phyloP scores from a whole-genome alignment of 2,888 invertebrate species.

The Saturnia pavonia region DNA sequence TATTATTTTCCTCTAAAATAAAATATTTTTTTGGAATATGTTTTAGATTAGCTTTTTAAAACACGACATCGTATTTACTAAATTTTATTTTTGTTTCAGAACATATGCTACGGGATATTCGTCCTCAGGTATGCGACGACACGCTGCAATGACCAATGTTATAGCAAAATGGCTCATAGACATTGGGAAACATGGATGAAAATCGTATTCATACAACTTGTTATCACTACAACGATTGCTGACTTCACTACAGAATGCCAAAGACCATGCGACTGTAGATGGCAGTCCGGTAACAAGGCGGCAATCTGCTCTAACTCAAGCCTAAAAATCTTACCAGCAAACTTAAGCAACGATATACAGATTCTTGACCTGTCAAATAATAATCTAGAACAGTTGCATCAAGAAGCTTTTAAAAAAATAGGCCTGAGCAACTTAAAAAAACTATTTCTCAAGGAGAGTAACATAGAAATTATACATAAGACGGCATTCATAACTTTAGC shows the following conservation, averaged over 20 bases:
- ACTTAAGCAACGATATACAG: constrained; percentile 87
- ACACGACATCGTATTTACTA: background rate
- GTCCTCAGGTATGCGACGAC: constrained; percentile 69
- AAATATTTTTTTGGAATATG: background rate
- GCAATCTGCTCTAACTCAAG: constrained; percentile 89
- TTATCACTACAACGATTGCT: constrained; percentile 64
- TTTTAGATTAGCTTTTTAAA: background rate
- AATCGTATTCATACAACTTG: constrained; percentile 60
- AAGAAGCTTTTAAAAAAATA: constrained; percentile 86
- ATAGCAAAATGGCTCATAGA: constrained; percentile 77
- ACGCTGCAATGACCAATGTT: constrained; percentile 73
- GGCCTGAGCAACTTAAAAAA: constrained; percentile 91
- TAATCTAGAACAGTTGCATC: constrained; percentile 83
- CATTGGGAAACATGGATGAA: constrained; percentile 77
- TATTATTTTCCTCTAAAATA: constrained; percentile 32
- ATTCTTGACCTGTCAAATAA: constrained; percentile 89
- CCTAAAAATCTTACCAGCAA: constrained; percentile 85
- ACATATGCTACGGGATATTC: constrained; percentile 60
- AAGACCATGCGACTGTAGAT: constrained; percentile 89
- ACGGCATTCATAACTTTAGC: constrained; percentile 88
- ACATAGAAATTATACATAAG: constrained; percentile 85
- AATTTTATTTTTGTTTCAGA: constrained; percentile 57
- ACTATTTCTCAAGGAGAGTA: constrained; percentile 88
- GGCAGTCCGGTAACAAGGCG: constrained; percentile 92
- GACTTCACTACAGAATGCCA: constrained; percentile 85